phyloP scores from a whole-genome alignment of 1,140 invertebrate species.

The Macrotrachela quadricornifera region DNA sequence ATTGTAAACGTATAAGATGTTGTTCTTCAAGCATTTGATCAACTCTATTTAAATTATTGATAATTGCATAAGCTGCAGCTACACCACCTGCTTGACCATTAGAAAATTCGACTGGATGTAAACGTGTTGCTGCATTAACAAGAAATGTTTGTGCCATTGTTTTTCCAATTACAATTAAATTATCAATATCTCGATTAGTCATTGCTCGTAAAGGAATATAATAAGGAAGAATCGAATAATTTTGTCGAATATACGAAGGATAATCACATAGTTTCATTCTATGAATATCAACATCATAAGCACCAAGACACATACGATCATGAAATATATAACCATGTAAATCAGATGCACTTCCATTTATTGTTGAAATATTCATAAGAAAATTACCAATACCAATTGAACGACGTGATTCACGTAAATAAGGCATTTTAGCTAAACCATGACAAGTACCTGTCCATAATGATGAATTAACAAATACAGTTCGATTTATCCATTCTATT shows the following conservation, averaged over 20 bases:
- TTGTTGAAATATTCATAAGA: background rate
- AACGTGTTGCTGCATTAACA: slow-evolving; percentile 8
- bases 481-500: background rate
- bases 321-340: too few species aligned
- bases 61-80: background rate
- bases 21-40: too few species aligned
- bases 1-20: too few species aligned
- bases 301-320: too few species aligned
- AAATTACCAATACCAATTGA: slow-evolving; percentile 7
- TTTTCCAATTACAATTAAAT: slow-evolving; percentile 10
- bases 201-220: too few species aligned
- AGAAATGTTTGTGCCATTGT: slow-evolving; percentile 9
- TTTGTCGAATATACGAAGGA: background rate
- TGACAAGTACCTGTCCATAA: background rate
- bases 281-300: too few species aligned
- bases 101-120: slow-evolving; percentile 6
- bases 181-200: too few species aligned
- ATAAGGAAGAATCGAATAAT: too few species aligned
- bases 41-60: too few species aligned
- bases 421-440: slow-evolving; percentile 1
- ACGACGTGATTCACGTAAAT: slow-evolving; percentile 7
- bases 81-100: slow-evolving; percentile 6
- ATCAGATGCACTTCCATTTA: too few species aligned
- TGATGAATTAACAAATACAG: background rate
- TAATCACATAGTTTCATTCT: too few species aligned